These are phyloP conservation scores for Cinara cedri DNA, from an alignment of 2,888 invertebrate species.

Conservation along the genomic window DNA sequence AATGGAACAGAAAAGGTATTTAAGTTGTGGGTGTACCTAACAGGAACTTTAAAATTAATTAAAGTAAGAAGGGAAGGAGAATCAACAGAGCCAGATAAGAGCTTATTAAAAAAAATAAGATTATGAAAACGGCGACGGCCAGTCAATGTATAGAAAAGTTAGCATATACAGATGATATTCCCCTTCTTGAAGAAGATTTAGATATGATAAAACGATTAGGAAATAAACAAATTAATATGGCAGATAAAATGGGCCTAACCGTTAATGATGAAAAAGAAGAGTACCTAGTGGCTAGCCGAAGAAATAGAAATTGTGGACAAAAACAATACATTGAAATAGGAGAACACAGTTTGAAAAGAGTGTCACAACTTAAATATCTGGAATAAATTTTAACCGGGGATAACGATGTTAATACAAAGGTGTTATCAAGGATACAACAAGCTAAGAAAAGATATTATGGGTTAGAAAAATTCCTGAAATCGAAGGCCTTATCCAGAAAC, in stretches of 20 bases:
- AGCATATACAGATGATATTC: too few relatives aligned
- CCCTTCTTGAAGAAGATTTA: too few relatives aligned
- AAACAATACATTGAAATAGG: neutral
- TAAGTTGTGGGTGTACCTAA: too few relatives aligned
- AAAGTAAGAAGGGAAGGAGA: too few relatives aligned
- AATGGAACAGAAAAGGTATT: too few relatives aligned
- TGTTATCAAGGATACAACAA: neutral
- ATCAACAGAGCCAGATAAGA: too few relatives aligned
- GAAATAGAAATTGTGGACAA: neutral
- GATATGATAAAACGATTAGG: too few relatives aligned
- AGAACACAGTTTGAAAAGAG: conserved; percentile 12
- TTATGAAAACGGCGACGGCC: too few relatives aligned
- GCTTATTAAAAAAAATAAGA: too few relatives aligned
- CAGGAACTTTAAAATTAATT: too few relatives aligned
- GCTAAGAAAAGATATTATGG: conserved; percentile 22
- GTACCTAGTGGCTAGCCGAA: neutral
- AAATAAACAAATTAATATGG: conserved; percentile 7
- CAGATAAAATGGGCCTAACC: conserved; percentile 1
- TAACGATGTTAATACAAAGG: conserved; percentile 3
- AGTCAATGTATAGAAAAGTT: too few relatives aligned
- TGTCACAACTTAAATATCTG: conserved; percentile 4
- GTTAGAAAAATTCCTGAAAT: conserved; percentile 17
- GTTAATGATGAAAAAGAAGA: neutral
- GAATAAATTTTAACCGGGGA: conserved; percentile 4
- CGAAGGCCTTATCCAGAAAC: conserved; percentile 4